Base-by-base conservation (phyloP, 2,113 vertebrate species). In the Callorhinus ursinus region DNA sequence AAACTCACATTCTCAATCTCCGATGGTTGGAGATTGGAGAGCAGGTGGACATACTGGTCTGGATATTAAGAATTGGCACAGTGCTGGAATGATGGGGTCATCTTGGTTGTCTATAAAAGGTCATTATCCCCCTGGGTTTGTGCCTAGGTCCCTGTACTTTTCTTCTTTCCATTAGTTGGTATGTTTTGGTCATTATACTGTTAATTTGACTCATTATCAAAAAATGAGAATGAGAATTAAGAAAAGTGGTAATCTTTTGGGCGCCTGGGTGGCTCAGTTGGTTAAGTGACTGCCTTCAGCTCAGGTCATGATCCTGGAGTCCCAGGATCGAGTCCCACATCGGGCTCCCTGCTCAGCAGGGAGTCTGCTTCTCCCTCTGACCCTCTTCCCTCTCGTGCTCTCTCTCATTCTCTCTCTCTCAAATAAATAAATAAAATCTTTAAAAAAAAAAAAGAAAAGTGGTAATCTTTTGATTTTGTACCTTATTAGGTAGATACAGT, bases 201-300 rank as follows among this genome's bases (percentile, higher is more conserved):
- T 71, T 97, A 76, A 85, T 80, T 95, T 87, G n/a, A 97, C 49
- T 57, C 42, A 79, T 33, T 85, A 77, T 71, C 31, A 76, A 59
- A 96, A 97, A 83, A 69, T 24, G 79, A 63, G 19, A 59, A 13
- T 92, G 24, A 65, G 19, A 95, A 63, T 74, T 95, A 76, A 81
- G 49, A 26, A 39, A 77, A 18, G 11, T 94, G 18, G 4, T 53
- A 21, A 5, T 83, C 77, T 92, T 96, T 71, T 90, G 59, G 39
- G 39, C 39, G 3, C 39, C 39, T 39, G 39, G 39, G 39, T 39
- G 39, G 39, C 39, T 39, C 39, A 39, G 39, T 39, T 39, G 39
- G 39, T 39, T 39, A 39, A 39, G 39, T 0, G 39, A 39, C 39
- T 39, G 39, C 39, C 39, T 39, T 39, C 39, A 3, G 39, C 39